These are phyloP conservation scores for Tridacna gigas DNA, from an alignment of 2,888 invertebrate species.

Conservation along the genomic window DNA sequence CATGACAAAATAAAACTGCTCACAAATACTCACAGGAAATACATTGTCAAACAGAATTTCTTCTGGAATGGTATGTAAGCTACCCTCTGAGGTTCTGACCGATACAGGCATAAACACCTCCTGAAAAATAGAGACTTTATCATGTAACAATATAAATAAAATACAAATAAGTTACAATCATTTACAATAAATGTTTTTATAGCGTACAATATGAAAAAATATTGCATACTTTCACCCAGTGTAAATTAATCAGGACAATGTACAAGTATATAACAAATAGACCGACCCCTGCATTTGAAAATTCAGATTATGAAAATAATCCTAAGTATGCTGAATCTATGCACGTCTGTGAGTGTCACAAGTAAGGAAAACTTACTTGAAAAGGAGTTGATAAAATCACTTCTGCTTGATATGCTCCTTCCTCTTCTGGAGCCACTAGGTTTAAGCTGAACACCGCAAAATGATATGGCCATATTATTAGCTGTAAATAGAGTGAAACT, in stretches of 20 bases:
- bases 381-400: constrained; percentile 90
- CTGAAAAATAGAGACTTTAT: constrained; percentile 35
- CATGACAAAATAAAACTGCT: no score
- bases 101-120: constrained; percentile 89
- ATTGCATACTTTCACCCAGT: no score
- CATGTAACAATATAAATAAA: not conserved
- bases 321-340: no score
- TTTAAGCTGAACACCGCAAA: constrained; percentile 91
- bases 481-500: constrained; percentile 71
- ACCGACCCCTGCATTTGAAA: no score
- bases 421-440: constrained; percentile 89
- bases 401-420: constrained; percentile 89
- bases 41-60: constrained; percentile 91
- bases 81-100: constrained; percentile 91
- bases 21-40: constrained; percentile 89
- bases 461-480: constrained; percentile 83
- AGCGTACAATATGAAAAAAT: no score
- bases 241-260: no score
- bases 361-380: constrained; percentile 78
- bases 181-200: no score
- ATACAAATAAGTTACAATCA: no score
- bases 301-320: no score
- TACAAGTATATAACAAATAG: no score
- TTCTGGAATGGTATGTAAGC: constrained; percentile 89
- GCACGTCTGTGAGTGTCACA: no score